Base-by-base conservation (phyloP, 1,140 invertebrate species). In the Leptonema lineaticorne region DNA sequence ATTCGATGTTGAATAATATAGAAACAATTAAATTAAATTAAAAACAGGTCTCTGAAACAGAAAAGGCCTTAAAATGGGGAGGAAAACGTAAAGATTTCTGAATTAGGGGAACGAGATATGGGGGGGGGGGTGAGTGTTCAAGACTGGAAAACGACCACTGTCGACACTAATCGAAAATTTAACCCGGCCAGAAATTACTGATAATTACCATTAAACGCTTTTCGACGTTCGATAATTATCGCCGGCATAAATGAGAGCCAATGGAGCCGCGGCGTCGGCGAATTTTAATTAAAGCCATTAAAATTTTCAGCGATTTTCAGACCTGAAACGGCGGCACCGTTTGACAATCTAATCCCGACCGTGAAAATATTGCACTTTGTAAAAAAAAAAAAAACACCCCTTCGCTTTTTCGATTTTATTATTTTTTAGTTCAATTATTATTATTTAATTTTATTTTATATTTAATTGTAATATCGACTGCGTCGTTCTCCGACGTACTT, bases 261-360 rank as follows among this genome's bases (percentile, higher is more conserved):
- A 41, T 41, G 37, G 37, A 41, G 37, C 37, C 1, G n/a, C n/a
- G 46, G 50, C 50, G 50, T 53, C 50, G 50, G 50, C 50, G 50
- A 53, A 53, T 53, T 53, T 53, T 53, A 53, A 53, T 53, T 53
- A 53, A 53, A 53, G 50, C 50, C 50, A 53, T 53, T 53, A 53
- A 53, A 53, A 53, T 53, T 53, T 53, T 53, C 50, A 53, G 50
- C 46, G 46, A 48, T 48, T 48, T 48, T n/a, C 46, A 22, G 9
- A 53, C 50, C 50, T 24, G 18, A 18, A 26, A 53, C 22, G 50
- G 20, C 50, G 18, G n/a, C 22, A 24, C 50, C 8, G 50, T 53
- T 53, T 53, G 50, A 53, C 50, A 53, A 53, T 26, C 50, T 53
- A 53, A 53, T 53, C 50, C 46, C 46, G 11, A 20, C 46, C 22